Conservation (phyloP, 2,113 vertebrate species). For the Oplegnathus fasciatus region DNA sequence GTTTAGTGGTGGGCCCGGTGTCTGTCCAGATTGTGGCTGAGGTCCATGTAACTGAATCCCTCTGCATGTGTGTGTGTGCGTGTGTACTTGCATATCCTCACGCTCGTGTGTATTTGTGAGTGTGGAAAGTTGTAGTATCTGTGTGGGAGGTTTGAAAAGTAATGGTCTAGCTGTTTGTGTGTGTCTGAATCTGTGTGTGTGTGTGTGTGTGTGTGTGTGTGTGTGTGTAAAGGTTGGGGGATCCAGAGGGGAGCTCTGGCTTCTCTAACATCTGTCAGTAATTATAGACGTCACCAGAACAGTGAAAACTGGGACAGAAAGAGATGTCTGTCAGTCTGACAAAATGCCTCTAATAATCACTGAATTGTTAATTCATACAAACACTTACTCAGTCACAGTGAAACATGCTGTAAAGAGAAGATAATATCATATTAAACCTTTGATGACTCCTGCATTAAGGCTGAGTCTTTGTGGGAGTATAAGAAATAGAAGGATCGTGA, state of each 20-base stretch:
- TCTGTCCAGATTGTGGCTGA: conserved; percentile 78
- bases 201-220: conserved; percentile 1
- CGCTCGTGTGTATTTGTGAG: conserved; percentile 31
- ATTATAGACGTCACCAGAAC: conserved; percentile 77
- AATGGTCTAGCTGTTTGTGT: conserved; percentile 54
- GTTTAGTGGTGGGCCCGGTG: conserved; percentile 76
- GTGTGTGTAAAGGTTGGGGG: conserved; percentile 30
- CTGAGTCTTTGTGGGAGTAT: neutral
- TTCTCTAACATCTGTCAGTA: conserved; percentile 78
- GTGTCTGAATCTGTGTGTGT: neutral
- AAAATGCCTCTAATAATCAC: conserved; percentile 48
- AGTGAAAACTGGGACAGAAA: conserved; percentile 57
- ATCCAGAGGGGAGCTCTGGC: conserved; percentile 56
- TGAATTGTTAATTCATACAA: conserved; percentile 52
- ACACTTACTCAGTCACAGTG: neutral
- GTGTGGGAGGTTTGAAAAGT: conserved; percentile 79
- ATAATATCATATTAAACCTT: conserved; percentile 3
- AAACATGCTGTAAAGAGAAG: neutral
- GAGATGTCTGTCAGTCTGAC: conserved; percentile 50
- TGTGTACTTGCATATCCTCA: conserved; percentile 34
- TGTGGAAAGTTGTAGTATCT: conserved; percentile 63
- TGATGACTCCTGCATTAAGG: neutral
- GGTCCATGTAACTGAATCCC: conserved; percentile 80
- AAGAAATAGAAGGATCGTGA: neutral
- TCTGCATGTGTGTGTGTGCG: conserved; percentile 15